Base-by-base conservation (phyloP, 2,888 invertebrate genomes). In the Crepidodera aurea region DNA sequence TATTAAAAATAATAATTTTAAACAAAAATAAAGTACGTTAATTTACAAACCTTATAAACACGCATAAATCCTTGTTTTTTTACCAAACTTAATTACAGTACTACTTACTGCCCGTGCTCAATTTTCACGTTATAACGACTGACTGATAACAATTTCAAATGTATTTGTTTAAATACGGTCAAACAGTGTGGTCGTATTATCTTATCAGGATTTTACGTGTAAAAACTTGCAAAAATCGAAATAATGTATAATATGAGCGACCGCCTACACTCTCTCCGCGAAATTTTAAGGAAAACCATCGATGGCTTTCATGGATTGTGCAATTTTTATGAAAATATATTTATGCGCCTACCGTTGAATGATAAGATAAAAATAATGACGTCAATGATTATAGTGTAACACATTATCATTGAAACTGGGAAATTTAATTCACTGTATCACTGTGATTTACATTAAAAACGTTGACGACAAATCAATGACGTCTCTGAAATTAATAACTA, bases 31-130 rank as follows among this genome's bases (percentile, higher is more conserved):
- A n/a, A n/a, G n/a, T n/a, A n/a, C n/a, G n/a, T n/a, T n/a, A 19
- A n/a, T 46, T 56, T 16, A 40, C 48, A 4, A 34, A 39, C 51
- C 39, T 62, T 37, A 46, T 48, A 16, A 7, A 51, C 22, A 22
- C 2, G 6, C 6, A 22, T 4, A 22, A 22, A 22, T 22, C 22
- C 22, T 6, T 22, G 22, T 22, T 15, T 7, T 15, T 54, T 25
- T 39, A 37, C 25, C 22, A 22, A 22, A 22, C 6, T 22, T 22
- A 22, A 22, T 22, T 22, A 6, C 22, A 4, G 22, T 6, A 22
- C 22, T 22, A 22, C 22, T 22, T 22, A 22, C n/a, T n/a, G n/a
- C n/a, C n/a, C n/a, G n/a, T n/a, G n/a, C n/a, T n/a, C n/a, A n/a
- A n/a, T n/a, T 22, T 22, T 22, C 22, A 39, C 15, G 2, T 25